Conservation (phyloP, 2,888 invertebrate species). For the Hylaea fasciaria region DNA sequence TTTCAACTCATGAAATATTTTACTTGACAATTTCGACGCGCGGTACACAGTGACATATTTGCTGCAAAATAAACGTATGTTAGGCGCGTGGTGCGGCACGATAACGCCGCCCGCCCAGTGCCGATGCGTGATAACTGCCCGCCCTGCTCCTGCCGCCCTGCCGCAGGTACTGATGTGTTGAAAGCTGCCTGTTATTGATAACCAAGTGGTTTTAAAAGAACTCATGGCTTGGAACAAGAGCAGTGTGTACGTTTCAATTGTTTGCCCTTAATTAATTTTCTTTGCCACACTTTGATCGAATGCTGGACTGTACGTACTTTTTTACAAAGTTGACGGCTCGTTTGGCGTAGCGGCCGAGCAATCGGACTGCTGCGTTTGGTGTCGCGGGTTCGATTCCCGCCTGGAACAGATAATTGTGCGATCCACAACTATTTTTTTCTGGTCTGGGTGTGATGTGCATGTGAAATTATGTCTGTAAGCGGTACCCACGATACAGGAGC, state of each 20-base stretch:
- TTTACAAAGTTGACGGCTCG: too few species aligned
- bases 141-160: constrained; percentile 45
- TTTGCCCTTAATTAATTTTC: neutral
- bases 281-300: too few species aligned
- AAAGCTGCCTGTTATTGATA: constrained; percentile 23
- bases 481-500: too few species aligned
- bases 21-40: constrained; percentile 46
- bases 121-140: constrained; percentile 56
- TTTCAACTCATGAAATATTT: constrained; percentile 22
- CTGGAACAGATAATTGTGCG: too few species aligned
- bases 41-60: constrained; percentile 46
- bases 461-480: too few species aligned
- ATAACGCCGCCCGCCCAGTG: constrained; percentile 56
- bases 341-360: too few species aligned
- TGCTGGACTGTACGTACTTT: too few species aligned
- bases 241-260: neutral
- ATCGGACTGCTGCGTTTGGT: too few species aligned
- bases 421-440: too few species aligned
- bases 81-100: constrained; percentile 48
- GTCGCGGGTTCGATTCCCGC: too few species aligned
- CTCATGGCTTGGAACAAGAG: neutral
- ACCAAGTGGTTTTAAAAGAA: constrained; percentile 3
- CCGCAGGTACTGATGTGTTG: constrained; percentile 19
- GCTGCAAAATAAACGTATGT: constrained; percentile 51
- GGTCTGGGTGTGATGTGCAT: too few species aligned